phyloP scores from a whole-genome alignment of 2,797 vertebrate species.

The Parauchenoglanis punctatus region DNA sequence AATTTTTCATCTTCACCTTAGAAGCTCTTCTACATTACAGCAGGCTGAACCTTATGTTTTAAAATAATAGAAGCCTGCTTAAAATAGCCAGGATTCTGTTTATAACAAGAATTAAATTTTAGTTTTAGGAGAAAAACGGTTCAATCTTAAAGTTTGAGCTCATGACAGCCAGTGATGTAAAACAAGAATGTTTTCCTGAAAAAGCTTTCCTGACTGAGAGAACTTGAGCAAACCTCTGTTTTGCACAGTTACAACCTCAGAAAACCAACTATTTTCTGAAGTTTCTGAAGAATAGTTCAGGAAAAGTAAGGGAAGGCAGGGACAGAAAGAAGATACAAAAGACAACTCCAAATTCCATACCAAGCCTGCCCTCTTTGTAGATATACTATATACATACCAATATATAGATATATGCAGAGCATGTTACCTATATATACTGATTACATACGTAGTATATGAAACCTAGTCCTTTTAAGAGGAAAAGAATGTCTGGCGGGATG shows the following conservation, averaged over 20 bases:
- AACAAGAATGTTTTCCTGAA: constrained; percentile 36
- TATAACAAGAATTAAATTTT: constrained; percentile 65
- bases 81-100: constrained; percentile 76
- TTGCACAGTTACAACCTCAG: constrained; percentile 87
- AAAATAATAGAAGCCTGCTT: constrained; percentile 76
- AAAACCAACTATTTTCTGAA: constrained; percentile 83
- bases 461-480: constrained; percentile 85
- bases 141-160: constrained; percentile 46
- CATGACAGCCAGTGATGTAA: constrained; percentile 44
- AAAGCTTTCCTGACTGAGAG: constrained; percentile 72
- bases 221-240: constrained; percentile 85
- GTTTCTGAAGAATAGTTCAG: constrained; percentile 63
- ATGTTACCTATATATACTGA: constrained; percentile 79
- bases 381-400: constrained; percentile 82
- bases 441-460: constrained; percentile 83
- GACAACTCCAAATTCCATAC: constrained; percentile 75
- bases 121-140: constrained; percentile 72
- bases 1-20: constrained; percentile 82
- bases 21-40: constrained; percentile 93
- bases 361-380: constrained; percentile 72
- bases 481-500: constrained; percentile 86
- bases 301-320: constrained; percentile 73
- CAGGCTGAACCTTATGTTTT: constrained; percentile 88
- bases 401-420: constrained; percentile 81
- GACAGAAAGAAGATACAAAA: constrained; percentile 60